A percentile compares a stretch with the other conserved stretches of the same genome.
Evolutionary conservation across 2,888 invertebrate genomes (phyloP).

Genomic region (Smittia aterrima): DNA sequence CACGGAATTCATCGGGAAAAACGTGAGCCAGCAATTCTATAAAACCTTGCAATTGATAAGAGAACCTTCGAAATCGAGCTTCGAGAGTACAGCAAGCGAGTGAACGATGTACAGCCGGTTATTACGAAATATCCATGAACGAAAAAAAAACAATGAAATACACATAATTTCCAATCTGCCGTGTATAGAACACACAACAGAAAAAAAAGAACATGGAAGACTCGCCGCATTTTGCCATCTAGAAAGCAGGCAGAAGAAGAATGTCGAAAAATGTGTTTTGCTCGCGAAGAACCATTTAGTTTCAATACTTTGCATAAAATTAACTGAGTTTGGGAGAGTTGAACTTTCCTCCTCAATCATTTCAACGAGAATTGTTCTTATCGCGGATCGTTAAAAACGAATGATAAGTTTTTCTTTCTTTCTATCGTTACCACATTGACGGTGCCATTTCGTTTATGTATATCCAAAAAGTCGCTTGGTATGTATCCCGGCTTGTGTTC

Average conservation of each 20-base stretch:
- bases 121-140: slow-evolving; percentile 25
- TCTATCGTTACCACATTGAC: background rate
- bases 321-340: too few relatives aligned
- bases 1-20: background rate
- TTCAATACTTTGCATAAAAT: too few relatives aligned
- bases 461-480: slow-evolving; percentile 3
- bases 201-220: slow-evolving; percentile 40
- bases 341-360: too few relatives aligned
- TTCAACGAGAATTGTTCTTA: too few relatives aligned
- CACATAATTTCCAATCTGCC: slow-evolving; percentile 34
- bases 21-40: slow-evolving; percentile 20
- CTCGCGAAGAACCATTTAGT: background rate
- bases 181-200: slow-evolving; percentile 36
- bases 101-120: slow-evolving; percentile 6
- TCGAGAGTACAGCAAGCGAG: background rate
- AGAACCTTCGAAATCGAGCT: background rate
- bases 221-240: slow-evolving; percentile 38
- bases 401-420: background rate
- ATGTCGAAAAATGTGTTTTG: slow-evolving; percentile 16
- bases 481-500: background rate
- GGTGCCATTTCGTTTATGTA: background rate
- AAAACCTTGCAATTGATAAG: background rate
- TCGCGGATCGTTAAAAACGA: too few relatives aligned
- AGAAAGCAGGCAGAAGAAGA: slow-evolving; percentile 37
- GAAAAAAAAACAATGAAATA: slow-evolving; percentile 31